Conservation (phyloP, 2,797 vertebrate species). For the Epinephelus awoara region DNA sequence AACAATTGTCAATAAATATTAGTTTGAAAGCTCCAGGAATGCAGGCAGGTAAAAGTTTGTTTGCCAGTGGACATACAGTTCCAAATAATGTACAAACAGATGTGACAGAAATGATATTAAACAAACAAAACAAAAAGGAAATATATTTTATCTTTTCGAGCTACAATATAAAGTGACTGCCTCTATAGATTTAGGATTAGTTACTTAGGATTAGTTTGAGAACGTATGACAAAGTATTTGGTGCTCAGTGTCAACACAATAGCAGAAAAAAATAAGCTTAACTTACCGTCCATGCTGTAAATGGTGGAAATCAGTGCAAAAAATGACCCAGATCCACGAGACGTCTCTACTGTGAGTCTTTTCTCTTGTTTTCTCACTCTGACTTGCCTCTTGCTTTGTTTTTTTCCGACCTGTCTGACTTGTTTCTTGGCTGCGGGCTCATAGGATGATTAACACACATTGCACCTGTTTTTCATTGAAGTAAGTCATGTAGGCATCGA, state of each 20-base stretch:
- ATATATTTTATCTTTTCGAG: background rate
- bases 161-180: background rate
- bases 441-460: conserved; percentile 7
- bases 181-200: background rate
- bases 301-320: background rate
- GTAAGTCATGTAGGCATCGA: background rate
- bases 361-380: background rate
- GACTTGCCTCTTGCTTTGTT: background rate
- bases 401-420: conserved; percentile 10
- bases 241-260: background rate
- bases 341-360: background rate
- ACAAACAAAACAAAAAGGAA: background rate
- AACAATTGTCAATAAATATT: too few species aligned
- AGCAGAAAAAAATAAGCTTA: background rate
- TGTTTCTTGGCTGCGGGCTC: background rate
- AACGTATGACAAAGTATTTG: background rate
- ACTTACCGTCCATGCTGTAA: conserved; percentile 8
- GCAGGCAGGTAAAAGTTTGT: too few species aligned
- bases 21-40: too few species aligned
- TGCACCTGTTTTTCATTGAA: background rate
- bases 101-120: background rate
- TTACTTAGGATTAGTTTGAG: background rate
- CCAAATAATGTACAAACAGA: too few species aligned
- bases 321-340: background rate
- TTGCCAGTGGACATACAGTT: too few species aligned